phyloP scores from a whole-genome alignment of 2,113 vertebrate species.

The Limanda limanda region DNA sequence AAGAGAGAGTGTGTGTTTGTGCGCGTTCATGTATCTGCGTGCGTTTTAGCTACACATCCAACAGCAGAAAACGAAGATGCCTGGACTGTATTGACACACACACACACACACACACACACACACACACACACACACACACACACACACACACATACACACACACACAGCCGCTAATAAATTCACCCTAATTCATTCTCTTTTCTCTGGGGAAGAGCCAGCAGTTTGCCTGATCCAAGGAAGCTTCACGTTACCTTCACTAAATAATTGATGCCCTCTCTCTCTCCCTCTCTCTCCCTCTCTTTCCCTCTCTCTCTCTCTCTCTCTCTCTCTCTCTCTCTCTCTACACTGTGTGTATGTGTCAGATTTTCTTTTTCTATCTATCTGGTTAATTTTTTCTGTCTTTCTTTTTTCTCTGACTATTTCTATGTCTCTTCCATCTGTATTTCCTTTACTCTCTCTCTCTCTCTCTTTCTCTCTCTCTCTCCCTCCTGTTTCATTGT shows the following conservation, averaged over 20 bases:
- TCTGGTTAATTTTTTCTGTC: conserved; percentile 48
- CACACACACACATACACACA: conserved; percentile 23
- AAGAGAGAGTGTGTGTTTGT: conserved; percentile 27
- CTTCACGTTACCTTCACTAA: conserved; percentile 98
- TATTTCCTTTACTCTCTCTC: conserved; percentile 1
- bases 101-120: conserved; percentile 32
- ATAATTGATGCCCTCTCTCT: conserved; percentile 97
- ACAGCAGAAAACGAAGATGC: conserved; percentile 43
- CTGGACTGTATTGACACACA: conserved; percentile 49
- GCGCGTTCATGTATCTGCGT: not conserved
- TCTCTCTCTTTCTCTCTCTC: not conserved
- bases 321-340: conserved; percentile 6
- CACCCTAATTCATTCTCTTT: conserved; percentile 99
- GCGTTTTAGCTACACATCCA: conserved; percentile 17
- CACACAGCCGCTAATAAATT: conserved; percentile 90
- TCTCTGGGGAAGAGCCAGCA: conserved; percentile 94
- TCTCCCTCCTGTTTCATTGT: not conserved
- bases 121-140: conserved; percentile 23
- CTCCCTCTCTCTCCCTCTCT: conserved; percentile 47
- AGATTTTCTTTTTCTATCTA: conserved; percentile 56
- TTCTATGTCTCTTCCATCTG: conserved; percentile 16
- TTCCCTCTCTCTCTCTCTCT: conserved; percentile 81
- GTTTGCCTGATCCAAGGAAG: conserved; percentile 99
- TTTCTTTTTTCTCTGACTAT: conserved; percentile 21
- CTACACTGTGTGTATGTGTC: conserved; percentile 60